Base-by-base conservation (phyloP, 2,113 vertebrate genomes). In the Siphamia tubifer region DNA sequence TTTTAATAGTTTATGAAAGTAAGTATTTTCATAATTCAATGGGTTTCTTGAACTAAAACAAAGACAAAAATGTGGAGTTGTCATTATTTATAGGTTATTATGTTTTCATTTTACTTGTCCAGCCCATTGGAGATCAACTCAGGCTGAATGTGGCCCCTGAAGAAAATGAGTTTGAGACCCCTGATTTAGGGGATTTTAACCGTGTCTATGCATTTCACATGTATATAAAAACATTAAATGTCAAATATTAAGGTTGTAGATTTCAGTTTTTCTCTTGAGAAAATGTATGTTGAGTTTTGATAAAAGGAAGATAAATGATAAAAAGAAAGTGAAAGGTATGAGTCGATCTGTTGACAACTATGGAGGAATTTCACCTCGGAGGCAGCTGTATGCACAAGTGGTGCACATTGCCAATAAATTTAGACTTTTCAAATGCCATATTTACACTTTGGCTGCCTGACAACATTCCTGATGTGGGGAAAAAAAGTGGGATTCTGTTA, bases 401-500 rank as follows among this genome's bases (percentile, higher is more conserved):
- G 62, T 68, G 61, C 68, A n/a, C 23, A 6, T 44, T 83, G 67
- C 65, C 75, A 85, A 86, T 81, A 83, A 71, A 53, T 38, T 36
- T 67, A 23, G 74, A 34, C 66, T 67, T 72, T 63, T 63, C 15
- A 36, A 62, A 75, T 44, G 45, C 67, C 79, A 84, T 56, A 76
- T 85, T 80, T 80, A 43, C 44, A 35, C 25, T 77, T 79, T 79
- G 87, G 79, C 83, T 43, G 28, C 30, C 27, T 62, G 62, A 66
- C 57, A 65, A 72, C 79, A 79, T 89, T 87, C 76, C 77, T 58
- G 27, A 24, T 43, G 13, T 28, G n/a, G 1, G n/a, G 1, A 24
- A 27, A 0, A 55, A 35, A 35, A 27, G 1, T 2, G 3, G 15
- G 2, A 55, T 13, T 39, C 6, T 55, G 24, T 39, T 9, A 20